Percentiles rank a stretch among this genome's conserved stretches.
phyloP scores from a whole-genome alignment of 2,888 invertebrate species.

The Blomia tropicalis region DNA sequence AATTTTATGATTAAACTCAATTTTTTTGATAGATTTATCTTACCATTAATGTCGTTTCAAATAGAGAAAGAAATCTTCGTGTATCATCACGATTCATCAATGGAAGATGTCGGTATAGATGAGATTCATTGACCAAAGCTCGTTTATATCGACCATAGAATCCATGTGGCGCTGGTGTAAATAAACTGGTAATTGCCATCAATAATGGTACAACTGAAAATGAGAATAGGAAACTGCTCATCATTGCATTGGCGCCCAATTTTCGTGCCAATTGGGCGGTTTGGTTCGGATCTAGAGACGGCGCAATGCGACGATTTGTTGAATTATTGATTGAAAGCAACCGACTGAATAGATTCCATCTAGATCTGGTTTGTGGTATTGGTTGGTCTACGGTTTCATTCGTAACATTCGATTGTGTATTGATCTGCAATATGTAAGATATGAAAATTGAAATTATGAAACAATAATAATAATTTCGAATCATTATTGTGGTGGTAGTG shows the following conservation, averaged over 20 bases:
- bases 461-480: no score
- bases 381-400: no score
- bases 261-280: neutral
- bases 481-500: no score
- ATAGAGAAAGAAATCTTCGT: conserved; percentile 17
- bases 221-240: conserved; percentile 3
- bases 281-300: no score
- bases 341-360: no score
- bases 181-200: neutral
- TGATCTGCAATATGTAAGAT: no score
- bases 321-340: no score
- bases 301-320: no score
- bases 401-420: no score
- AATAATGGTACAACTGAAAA: neutral
- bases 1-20: conserved; percentile 5
- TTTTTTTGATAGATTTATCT: neutral
- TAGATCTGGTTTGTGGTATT: no score
- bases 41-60: conserved; percentile 24
- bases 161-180: neutral
- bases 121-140: conserved; percentile 20
- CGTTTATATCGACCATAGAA: conserved; percentile 19
- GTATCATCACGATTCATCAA: conserved; percentile 23
- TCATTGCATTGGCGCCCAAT: neutral
- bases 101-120: conserved; percentile 18
- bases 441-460: no score